phyloP scores from a whole-genome alignment of 1,140 invertebrate species.

The Pseudobourletiella spinata region DNA sequence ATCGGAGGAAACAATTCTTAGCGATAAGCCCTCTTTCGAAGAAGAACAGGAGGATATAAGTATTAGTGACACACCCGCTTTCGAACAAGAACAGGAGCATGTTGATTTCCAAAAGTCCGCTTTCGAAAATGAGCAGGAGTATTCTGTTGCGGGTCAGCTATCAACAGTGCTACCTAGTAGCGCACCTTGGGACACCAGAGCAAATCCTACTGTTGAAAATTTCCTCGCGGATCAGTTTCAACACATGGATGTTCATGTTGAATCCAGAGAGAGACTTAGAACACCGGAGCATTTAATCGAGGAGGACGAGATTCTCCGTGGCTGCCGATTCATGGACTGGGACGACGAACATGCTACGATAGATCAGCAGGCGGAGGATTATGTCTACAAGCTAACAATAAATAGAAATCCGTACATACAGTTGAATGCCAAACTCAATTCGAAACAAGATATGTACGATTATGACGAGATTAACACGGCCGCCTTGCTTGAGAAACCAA shows the following conservation, averaged over 20 bases:
- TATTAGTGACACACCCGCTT: too few relatives aligned
- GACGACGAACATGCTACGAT: not conserved
- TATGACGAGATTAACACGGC: slow-evolving; percentile 17
- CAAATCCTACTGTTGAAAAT: not conserved
- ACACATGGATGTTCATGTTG: not conserved
- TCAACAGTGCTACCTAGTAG: not conserved
- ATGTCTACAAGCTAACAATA: not conserved
- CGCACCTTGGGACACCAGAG: not conserved
- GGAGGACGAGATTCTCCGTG: not conserved
- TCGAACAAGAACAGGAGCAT: too few relatives aligned
- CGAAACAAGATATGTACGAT: not conserved
- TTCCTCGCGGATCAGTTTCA: not conserved
- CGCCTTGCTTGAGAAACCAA: slow-evolving; percentile 7
- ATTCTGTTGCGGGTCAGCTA: not conserved
- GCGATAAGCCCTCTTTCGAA: too few relatives aligned
- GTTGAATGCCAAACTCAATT: not conserved
- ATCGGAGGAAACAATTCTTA: too few relatives aligned
- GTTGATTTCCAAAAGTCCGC: too few relatives aligned
- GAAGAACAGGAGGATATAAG: too few relatives aligned
- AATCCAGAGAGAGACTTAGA: not conserved
- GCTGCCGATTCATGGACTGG: not conserved
- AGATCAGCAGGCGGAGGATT: not conserved
- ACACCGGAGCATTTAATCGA: not conserved
- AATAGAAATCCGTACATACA: not conserved
- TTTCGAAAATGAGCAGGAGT: too few relatives aligned